Conservation (phyloP, 2,888 invertebrate species). For the Cryptus armator region DNA sequence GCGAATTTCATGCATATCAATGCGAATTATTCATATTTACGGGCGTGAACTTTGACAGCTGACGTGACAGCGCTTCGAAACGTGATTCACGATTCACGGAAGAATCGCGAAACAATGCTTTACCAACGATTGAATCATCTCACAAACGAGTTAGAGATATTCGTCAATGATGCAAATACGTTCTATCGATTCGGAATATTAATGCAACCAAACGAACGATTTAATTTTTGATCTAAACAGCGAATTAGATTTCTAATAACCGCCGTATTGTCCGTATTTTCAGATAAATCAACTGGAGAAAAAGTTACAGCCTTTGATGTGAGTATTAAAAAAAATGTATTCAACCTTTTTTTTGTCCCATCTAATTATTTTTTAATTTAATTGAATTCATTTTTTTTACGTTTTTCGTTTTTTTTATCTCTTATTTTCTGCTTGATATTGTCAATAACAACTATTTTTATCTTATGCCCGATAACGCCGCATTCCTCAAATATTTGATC, state of each 20-base stretch:
- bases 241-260: slow-evolving; percentile 23
- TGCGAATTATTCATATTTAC: slow-evolving; percentile 44
- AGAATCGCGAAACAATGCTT: slow-evolving; percentile 50
- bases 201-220: neutral
- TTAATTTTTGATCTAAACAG: slow-evolving; percentile 9
- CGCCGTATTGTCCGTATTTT: slow-evolving; percentile 75
- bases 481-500: slow-evolving; percentile 44
- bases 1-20: slow-evolving; percentile 36
- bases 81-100: slow-evolving; percentile 54
- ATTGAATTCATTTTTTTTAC: neutral
- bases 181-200: slow-evolving; percentile 1
- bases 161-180: neutral
- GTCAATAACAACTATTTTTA: neutral
- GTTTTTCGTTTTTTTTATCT: neutral
- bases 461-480: neutral
- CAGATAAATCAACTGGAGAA: slow-evolving; percentile 88
- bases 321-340: slow-evolving; percentile 83
- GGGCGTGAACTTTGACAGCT: slow-evolving; percentile 78
- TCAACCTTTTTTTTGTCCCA: slow-evolving; percentile 23
- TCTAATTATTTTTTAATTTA: neutral
- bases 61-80: slow-evolving; percentile 70
- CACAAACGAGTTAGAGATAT: neutral
- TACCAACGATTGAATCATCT: neutral
- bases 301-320: slow-evolving; percentile 89
- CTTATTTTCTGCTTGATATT: neutral